Evolutionary conservation across 1,140 invertebrate species (phyloP).

Genomic region (Samia ricini): DNA sequence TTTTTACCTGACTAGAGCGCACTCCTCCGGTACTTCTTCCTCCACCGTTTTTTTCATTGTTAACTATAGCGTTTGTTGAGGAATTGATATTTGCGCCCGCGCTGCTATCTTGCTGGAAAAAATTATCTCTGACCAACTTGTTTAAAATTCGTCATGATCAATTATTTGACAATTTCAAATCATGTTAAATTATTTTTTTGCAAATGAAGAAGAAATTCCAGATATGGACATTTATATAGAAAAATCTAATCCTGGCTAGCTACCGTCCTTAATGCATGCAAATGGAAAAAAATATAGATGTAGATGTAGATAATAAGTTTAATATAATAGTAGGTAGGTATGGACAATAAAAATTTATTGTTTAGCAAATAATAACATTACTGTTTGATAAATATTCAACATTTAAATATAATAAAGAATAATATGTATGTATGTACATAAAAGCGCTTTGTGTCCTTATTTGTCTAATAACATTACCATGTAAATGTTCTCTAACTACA

Average conservation of each 20-base stretch:
- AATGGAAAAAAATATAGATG: too few relatives aligned
- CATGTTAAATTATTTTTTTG: not conserved
- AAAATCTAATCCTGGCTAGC: too few relatives aligned
- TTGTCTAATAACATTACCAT: not conserved
- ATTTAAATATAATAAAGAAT: not conserved
- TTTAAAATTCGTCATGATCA: not conserved
- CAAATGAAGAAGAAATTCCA: not conserved
- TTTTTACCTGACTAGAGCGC: constrained; percentile 83
- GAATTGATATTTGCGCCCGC: constrained; percentile 45
- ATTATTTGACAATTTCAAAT: not conserved
- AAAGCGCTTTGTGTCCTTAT: not conserved
- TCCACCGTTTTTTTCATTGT: constrained; percentile 67
- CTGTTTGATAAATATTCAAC: not conserved
- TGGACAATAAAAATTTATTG: too few relatives aligned
- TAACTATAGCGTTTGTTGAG: constrained; percentile 35
- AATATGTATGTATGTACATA: not conserved
- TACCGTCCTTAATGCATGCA: too few relatives aligned
- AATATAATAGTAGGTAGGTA: too few relatives aligned
- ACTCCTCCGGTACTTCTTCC: constrained; percentile 79
- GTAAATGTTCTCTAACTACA: not conserved
- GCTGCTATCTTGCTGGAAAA: constrained; percentile 75
- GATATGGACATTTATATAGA: too few relatives aligned
- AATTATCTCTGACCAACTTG: constrained; percentile 68
- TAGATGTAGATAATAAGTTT: too few relatives aligned
- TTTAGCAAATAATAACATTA: not conserved